Evolutionary conservation across 2,888 invertebrate genomes (phyloP).

Genomic region (Dolichopus griseipennis): DNA sequence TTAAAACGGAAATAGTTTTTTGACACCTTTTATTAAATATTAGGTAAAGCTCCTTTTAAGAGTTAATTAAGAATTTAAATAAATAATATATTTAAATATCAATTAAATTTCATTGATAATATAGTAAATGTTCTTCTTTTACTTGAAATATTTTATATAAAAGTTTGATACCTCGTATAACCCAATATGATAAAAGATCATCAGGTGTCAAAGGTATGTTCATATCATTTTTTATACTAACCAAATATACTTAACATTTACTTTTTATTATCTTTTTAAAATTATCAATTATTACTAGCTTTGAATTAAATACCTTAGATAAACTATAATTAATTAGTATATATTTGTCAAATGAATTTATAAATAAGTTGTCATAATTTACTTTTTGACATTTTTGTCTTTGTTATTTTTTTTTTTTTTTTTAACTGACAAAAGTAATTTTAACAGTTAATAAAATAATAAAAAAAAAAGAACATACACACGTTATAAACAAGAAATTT

Average conservation of each 20-base stretch:
- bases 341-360: conserved; percentile 43
- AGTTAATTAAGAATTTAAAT: too few species aligned
- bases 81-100: too few species aligned
- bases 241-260: too few species aligned
- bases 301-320: conserved; percentile 26
- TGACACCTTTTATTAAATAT: too few species aligned
- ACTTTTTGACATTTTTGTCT: background rate
- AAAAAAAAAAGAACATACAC: background rate
- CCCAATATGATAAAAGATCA: too few species aligned
- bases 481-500: too few species aligned
- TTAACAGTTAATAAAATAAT: background rate
- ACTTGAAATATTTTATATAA: too few species aligned
- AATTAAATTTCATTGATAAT: too few species aligned
- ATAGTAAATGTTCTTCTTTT: too few species aligned
- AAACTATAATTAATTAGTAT: conserved; percentile 46
- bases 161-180: too few species aligned
- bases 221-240: background rate
- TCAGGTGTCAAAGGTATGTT: background rate
- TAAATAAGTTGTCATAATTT: conserved; percentile 19
- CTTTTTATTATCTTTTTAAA: background rate
- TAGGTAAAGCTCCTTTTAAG: too few species aligned
- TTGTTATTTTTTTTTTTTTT: background rate
- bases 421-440: background rate
- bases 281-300: background rate
- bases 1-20: too few species aligned